Percentiles rank a stretch among this genome's conserved stretches.
Conservation (phyloP, 2,888 invertebrate genomes). For the Exephanes ischioxanthus region DNA sequence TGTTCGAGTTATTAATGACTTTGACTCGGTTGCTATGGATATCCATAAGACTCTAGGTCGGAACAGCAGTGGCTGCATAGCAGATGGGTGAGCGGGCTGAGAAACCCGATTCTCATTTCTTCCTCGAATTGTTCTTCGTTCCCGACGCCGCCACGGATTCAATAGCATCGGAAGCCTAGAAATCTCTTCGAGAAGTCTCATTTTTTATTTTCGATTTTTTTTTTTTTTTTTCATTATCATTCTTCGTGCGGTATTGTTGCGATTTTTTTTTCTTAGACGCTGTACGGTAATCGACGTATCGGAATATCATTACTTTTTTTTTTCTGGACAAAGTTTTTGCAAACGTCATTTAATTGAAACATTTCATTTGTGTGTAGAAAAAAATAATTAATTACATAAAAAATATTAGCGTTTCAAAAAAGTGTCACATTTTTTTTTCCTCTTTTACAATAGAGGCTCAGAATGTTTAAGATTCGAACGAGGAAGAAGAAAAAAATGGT, state of each 20-base stretch:
- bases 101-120: conserved; percentile 37
- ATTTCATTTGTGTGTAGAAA: too few species aligned
- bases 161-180: conserved; percentile 38
- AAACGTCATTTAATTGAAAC: background rate
- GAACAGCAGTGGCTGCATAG: conserved; percentile 32
- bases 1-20: conserved; percentile 85
- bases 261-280: background rate
- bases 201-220: background rate
- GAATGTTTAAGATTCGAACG: too few species aligned
- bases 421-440: too few species aligned
- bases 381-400: too few species aligned
- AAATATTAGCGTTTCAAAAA: too few species aligned
- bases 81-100: conserved; percentile 12
- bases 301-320: too few species aligned
- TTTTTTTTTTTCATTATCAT: background rate
- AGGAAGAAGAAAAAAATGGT: too few species aligned
- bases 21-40: conserved; percentile 85
- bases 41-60: conserved; percentile 83
- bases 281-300: too few species aligned
- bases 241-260: too few species aligned
- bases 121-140: conserved; percentile 50
- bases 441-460: too few species aligned
- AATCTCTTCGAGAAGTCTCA: background rate
- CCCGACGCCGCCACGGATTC: conserved; percentile 40
- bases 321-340: too few species aligned